Base-by-base conservation (phyloP, 2,113 vertebrate species). In the Odocoileus hemionus region DNA sequence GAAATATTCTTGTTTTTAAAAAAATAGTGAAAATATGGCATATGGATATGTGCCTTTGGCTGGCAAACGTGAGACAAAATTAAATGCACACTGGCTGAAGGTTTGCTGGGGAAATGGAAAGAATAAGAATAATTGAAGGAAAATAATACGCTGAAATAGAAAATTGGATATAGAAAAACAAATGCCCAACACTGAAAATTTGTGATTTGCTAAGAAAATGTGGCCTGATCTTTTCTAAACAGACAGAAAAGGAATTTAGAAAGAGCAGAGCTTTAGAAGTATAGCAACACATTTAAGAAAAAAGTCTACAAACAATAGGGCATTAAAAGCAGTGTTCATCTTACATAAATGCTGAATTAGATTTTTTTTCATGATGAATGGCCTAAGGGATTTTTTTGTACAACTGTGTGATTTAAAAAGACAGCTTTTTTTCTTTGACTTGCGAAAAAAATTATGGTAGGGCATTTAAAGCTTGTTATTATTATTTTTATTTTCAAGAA, bases 351-450 rank as follows among this genome's bases (percentile, higher is more conserved):
- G 61, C 86, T 97, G 95, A 96, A 98, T 94, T 96, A 26, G 47
- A 50, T n/a, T 0, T 89, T 91, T 94, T 47, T 21, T 5, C 12
- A 36, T 1, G 21, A 25, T 55, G 43, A 96, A 89, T 91, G 47
- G n/a, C 87, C 90, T 76, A 90, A 91, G 93, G 95, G 95, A 23
- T 96, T 97, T 98, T 97, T 98, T 97, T 97, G 93, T 5, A 0
- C 50, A 95, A 96, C 93, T 57, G 23, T 97, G 90, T 96, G 64
- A 96, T 98, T 95, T 97, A 52, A 98, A 96, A 98, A 97, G 96
- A 92, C 55, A 97, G 61, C 39, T 92, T 80, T 97, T 98, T 86
- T 97, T 98, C 97, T 98, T 88, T 95, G 43, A 80, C 86, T 91
- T 96, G 36, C 5, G 61, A 86, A 84, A 67, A 94, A 84, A 85